Base-by-base conservation (phyloP, 2,797 vertebrate species). In the Gila robusta region DNA sequence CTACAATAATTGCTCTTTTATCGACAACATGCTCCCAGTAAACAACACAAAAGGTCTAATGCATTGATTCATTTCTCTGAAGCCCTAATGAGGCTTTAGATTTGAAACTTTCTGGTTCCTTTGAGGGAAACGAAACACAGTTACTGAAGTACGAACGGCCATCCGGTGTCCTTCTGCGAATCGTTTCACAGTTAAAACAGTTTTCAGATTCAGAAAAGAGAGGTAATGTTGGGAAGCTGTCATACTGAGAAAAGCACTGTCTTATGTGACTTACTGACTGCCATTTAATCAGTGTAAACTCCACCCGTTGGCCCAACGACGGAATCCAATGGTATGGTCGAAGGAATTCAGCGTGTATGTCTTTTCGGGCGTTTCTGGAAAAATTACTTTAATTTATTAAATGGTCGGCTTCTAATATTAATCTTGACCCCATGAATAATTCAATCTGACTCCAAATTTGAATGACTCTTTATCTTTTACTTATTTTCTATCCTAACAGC, bases 61-160 rank as follows among this genome's bases (percentile, higher is more conserved):
- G 44, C 70, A 85, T 85, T 73, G 54, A 73, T 83, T 21, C 11
- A 67, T 52, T 81, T 87, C 54, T 39, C 69, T 80, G 73, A 78
- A 66, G 49, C 37, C 39, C 19, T 87, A 91, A 85, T 78, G 83
- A 91, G 83, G 77, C 26, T 2, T 72, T 35, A 49, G 84, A 90
- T 85, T 67, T 37, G 52, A 82, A 69, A 77, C 69, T 70, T 66
- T 81, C 77, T 87, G 44, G 35, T 66, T 41, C 81, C 83, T 54
- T 82, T 62, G 49, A 72, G 52, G 26, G 59, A 79, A 71, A 83
- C 54, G 6, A 81, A 83, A 77, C 77, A 69, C 14, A 16, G 26
- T 37, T 11, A n/a, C 28, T 66, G 72, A 79, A 88, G 86, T 35
- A 67, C 37, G 16, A 86, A 74, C 6, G 41, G 32, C 21, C 59